Evolutionary conservation across 1,140 invertebrate genomes (phyloP).

Genomic region (Plodia interpunctella): DNA sequence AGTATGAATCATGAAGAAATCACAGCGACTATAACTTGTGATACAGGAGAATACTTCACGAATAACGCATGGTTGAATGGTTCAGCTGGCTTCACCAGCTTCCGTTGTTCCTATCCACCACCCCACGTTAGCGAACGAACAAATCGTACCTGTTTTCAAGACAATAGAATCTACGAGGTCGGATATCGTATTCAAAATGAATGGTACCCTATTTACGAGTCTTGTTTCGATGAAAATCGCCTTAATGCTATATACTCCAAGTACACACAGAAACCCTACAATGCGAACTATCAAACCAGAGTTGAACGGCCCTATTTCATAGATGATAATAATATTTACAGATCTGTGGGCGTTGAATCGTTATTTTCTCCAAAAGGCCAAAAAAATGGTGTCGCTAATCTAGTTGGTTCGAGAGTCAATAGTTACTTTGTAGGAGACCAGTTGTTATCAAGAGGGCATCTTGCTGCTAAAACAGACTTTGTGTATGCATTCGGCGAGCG

Average conservation of each 20-base stretch:
- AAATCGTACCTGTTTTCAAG: slow-evolving; percentile 46
- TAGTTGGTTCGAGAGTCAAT: slow-evolving; percentile 42
- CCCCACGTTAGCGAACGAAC: slow-evolving; percentile 41
- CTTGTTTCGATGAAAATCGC: slow-evolving; percentile 50
- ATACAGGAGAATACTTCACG: slow-evolving; percentile 43
- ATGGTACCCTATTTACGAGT: slow-evolving; percentile 56
- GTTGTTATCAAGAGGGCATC: slow-evolving; percentile 80
- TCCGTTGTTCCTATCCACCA: slow-evolving; percentile 42
- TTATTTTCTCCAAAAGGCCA: slow-evolving; percentile 49
- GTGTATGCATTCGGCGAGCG: slow-evolving; percentile 80
- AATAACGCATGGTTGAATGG: slow-evolving; percentile 47
- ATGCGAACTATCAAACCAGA: slow-evolving; percentile 52
- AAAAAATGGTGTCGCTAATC: slow-evolving; percentile 38
- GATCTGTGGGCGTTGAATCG: slow-evolving; percentile 35
- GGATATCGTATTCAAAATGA: slow-evolving; percentile 45
- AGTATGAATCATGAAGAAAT: slow-evolving; percentile 20
- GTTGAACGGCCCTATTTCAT: slow-evolving; percentile 55
- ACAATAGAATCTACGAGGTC: slow-evolving; percentile 48
- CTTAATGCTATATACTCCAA: slow-evolving; percentile 54
- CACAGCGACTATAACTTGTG: slow-evolving; percentile 45
- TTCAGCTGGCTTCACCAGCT: slow-evolving; percentile 36
- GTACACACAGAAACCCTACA: slow-evolving; percentile 63
- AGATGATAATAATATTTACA: slow-evolving; percentile 36
- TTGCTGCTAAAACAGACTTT: slow-evolving; percentile 82
- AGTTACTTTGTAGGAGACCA: slow-evolving; percentile 39